A percentile compares a stretch with the other conserved stretches of the same genome.
Evolutionary conservation across 2,888 invertebrate genomes (phyloP).

Genomic region (Apamea sordens): DNA sequence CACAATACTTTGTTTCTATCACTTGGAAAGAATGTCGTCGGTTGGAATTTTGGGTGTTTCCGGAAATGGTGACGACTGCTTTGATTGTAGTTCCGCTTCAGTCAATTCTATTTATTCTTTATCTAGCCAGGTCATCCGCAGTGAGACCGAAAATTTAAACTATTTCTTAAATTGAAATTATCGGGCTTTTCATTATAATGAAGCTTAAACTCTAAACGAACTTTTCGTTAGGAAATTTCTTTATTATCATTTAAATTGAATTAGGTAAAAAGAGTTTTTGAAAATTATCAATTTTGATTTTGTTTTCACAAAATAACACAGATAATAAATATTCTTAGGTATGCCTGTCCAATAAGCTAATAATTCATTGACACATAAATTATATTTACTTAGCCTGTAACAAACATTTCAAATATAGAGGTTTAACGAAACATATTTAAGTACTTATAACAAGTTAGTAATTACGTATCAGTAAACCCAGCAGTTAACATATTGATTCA

Average conservation of each 20-base stretch:
- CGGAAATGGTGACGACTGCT: neutral
- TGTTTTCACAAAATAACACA: neutral
- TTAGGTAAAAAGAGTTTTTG: neutral
- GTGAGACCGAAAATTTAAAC: neutral
- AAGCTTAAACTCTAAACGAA: neutral
- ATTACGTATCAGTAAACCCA: conserved; percentile 51
- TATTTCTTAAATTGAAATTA: neutral
- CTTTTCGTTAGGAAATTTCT: neutral
- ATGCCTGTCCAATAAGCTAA: neutral
- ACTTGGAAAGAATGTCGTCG: conserved; percentile 34
- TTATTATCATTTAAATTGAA: neutral
- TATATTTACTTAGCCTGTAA: conserved; percentile 9
- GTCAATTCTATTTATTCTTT: neutral
- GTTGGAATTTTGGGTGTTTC: conserved; percentile 2
- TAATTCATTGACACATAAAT: conserved; percentile 20
- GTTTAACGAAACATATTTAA: conserved; percentile 20
- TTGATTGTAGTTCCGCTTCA: conserved; percentile 5
- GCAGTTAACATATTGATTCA: conserved; percentile 56
- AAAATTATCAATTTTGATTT: neutral
- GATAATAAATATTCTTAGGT: too few relatives aligned
- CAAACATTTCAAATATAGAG: conserved; percentile 15
- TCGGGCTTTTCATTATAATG: neutral
- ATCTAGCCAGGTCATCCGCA: neutral
- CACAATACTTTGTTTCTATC: conserved; percentile 50
- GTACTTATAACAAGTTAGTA: conserved; percentile 33